These are phyloP conservation scores for Fissipunctia ypsillon DNA, from an alignment of 2,888 invertebrate genomes.

Conservation along the genomic window DNA sequence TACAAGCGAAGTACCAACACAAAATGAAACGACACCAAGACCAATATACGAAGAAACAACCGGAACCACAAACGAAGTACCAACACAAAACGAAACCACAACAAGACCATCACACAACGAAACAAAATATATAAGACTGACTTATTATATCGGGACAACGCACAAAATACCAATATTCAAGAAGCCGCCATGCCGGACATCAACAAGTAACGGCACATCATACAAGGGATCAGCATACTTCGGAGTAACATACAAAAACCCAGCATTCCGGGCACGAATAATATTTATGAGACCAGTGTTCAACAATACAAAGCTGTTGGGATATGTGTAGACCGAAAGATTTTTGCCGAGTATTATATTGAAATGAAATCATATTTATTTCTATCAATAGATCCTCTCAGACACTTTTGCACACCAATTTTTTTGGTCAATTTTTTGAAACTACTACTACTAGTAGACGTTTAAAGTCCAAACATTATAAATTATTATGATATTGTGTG, in stretches of 20 bases:
- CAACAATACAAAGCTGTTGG: constrained; percentile 3
- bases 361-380: not conserved
- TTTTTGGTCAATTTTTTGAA: not conserved
- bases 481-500: too few relatives aligned
- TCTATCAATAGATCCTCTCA: not conserved
- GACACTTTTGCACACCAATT: too few relatives aligned
- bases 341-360: not conserved
- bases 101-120: not conserved
- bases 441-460: too few relatives aligned
- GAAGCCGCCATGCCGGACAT: not conserved
- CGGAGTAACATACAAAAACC: not conserved
- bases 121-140: too few relatives aligned
- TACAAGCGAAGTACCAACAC: too few relatives aligned
- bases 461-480: too few relatives aligned
- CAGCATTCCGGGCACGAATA: not conserved
- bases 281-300: not conserved
- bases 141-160: not conserved
- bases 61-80: not conserved
- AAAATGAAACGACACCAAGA: not conserved
- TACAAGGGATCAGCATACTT: too few relatives aligned
- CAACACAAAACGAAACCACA: not conserved
- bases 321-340: constrained; percentile 6
- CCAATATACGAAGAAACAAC: too few relatives aligned
- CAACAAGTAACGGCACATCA: not conserved
- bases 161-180: not conserved